Percentiles rank a stretch among this genome's conserved stretches.
These are phyloP conservation scores for Rhynchopsitta pachyrhyncha DNA, from an alignment of 2,113 vertebrate genomes.

Conservation along the genomic window DNA sequence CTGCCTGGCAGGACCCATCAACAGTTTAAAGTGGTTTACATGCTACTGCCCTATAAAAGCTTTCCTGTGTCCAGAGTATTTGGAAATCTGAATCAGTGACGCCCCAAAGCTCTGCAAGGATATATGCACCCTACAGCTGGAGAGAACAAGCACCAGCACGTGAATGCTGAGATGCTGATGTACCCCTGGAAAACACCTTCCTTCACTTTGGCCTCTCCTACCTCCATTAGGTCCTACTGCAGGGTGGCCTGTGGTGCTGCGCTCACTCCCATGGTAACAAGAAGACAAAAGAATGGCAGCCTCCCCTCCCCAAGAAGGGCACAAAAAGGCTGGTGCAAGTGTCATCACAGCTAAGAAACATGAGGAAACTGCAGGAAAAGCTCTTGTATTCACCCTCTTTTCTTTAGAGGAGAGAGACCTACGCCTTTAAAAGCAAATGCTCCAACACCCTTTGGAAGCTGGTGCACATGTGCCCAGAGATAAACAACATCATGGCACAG, in stretches of 20 bases:
- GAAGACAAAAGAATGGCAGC: fast-evolving
- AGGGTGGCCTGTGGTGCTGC: background rate
- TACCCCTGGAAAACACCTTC: background rate
- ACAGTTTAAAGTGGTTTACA: background rate
- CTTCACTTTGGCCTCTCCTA: fast-evolving
- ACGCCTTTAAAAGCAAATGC: background rate
- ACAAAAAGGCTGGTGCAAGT: background rate
- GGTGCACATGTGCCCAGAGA: background rate
- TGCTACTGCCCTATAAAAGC: background rate
- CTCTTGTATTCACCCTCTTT: background rate
- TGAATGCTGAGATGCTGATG: background rate
- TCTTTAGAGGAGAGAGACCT: background rate
- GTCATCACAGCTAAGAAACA: background rate
- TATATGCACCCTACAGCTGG: background rate
- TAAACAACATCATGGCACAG: slow-evolving; percentile 32
- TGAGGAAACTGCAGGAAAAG: fast-evolving
- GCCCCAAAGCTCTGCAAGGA: background rate
- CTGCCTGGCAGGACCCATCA: background rate
- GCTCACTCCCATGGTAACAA: fast-evolving
- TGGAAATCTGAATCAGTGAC: background rate
- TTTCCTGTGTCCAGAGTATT: background rate
- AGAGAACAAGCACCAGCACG: background rate
- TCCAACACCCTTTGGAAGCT: background rate
- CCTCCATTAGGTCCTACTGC: fast-evolving
- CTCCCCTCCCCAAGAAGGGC: background rate